These are phyloP conservation scores for Athripsodes cinereus DNA, from an alignment of 2,888 invertebrate species.

Conservation along the genomic window DNA sequence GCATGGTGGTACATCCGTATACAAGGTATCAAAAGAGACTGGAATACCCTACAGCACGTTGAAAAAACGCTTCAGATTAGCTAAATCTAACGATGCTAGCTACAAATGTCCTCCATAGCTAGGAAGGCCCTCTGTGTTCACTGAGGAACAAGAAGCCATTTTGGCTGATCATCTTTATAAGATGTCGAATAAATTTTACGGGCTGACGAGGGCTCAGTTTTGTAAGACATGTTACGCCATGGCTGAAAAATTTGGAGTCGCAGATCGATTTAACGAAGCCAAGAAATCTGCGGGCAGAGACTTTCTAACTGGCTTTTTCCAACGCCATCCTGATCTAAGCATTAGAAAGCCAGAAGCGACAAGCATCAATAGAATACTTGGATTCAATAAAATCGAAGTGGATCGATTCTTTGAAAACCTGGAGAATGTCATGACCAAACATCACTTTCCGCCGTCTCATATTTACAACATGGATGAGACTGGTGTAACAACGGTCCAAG, in stretches of 20 bases:
- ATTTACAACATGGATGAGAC: conserved; percentile 36
- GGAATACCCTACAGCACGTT: not conserved
- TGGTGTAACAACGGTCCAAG: conserved; percentile 36
- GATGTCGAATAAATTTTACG: not conserved
- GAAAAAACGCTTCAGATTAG: not conserved
- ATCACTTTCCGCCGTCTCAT: conserved; percentile 12
- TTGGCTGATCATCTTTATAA: not conserved
- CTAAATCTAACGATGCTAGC: not conserved
- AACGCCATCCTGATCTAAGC: conserved; percentile 1
- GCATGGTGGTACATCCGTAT: not conserved
- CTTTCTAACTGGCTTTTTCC: not conserved
- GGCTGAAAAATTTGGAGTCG: not conserved
- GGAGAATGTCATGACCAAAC: conserved; percentile 13
- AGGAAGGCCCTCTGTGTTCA: not conserved
- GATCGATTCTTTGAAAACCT: conserved; percentile 9
- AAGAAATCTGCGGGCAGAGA: not conserved
- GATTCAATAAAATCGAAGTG: conserved; percentile 3
- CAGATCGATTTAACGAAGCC: not conserved
- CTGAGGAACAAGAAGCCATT: not conserved
- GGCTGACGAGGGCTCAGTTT: not conserved
- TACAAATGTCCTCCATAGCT: not conserved
- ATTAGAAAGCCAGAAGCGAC: not conserved
- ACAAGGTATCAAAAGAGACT: not conserved
- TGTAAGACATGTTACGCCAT: not conserved
- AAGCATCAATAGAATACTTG: not conserved